Conservation (phyloP, 2,113 vertebrate species). For the Solenodon paradoxus region DNA sequence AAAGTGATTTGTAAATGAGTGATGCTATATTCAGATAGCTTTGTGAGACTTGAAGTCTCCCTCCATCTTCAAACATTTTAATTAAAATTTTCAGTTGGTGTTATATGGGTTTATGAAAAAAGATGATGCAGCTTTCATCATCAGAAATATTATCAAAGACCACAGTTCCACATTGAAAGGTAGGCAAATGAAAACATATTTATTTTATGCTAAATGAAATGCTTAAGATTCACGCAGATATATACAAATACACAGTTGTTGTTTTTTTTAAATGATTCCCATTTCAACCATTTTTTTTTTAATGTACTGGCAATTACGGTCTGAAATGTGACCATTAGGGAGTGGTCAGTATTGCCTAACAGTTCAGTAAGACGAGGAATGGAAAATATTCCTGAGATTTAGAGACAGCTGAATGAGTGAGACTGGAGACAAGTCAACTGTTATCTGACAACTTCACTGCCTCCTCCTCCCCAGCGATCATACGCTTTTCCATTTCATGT, state of each 20-base stretch:
- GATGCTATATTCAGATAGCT: neutral
- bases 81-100: neutral
- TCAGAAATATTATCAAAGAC: neutral
- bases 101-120: neutral
- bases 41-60: neutral
- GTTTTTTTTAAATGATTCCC: neutral
- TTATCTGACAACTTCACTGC: neutral
- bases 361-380: neutral
- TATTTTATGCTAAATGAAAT: neutral
- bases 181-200: neutral
- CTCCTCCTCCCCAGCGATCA: neutral
- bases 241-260: too few relatives aligned
- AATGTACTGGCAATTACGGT: neutral
- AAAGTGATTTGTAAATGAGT: neutral
- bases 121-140: neutral
- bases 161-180: neutral
- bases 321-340: neutral
- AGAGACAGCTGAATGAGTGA: neutral
- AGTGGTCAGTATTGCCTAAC: neutral
- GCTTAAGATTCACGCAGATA: neutral
- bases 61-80: neutral
- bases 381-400: rapidly evolving
- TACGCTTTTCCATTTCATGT: neutral
- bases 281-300: neutral
- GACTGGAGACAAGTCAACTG: neutral